phyloP scores from a whole-genome alignment of 2,113 vertebrate species.

The Corythaixoides concolor region DNA sequence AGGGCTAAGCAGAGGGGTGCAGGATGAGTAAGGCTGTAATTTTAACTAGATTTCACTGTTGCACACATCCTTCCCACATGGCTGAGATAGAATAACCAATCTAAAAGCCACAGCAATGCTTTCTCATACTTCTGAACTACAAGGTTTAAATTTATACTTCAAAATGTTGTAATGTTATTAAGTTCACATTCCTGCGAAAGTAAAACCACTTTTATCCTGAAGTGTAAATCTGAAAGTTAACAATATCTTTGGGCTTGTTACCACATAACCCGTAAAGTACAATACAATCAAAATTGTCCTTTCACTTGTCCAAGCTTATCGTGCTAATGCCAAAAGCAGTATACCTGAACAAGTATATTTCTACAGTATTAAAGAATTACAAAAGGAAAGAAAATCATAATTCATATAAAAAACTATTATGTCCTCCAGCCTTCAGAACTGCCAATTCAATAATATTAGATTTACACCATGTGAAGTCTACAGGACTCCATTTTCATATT shows the following conservation, averaged over 20 bases:
- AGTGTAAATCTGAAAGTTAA: constrained; percentile 50
- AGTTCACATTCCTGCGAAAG: background rate
- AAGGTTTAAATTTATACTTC: background rate
- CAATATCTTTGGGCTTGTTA: background rate
- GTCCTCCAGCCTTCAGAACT: background rate
- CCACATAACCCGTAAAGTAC: background rate
- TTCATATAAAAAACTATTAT: background rate
- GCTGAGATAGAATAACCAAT: background rate
- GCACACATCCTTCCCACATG: background rate
- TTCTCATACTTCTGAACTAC: background rate
- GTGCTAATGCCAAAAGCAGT: background rate
- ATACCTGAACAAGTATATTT: background rate
- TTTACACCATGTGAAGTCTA: background rate
- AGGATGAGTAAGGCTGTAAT: background rate
- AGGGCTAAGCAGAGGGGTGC: background rate
- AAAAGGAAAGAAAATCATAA: background rate
- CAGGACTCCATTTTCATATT: background rate
- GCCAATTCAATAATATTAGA: background rate
- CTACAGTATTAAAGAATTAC: background rate
- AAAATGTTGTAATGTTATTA: background rate
- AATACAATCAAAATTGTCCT: background rate
- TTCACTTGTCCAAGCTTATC: background rate
- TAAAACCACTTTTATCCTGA: constrained; percentile 29
- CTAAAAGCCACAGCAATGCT: background rate
- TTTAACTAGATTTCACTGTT: background rate